phyloP scores from a whole-genome alignment of 2,797 vertebrate species.

The Acridotheres tristis region DNA sequence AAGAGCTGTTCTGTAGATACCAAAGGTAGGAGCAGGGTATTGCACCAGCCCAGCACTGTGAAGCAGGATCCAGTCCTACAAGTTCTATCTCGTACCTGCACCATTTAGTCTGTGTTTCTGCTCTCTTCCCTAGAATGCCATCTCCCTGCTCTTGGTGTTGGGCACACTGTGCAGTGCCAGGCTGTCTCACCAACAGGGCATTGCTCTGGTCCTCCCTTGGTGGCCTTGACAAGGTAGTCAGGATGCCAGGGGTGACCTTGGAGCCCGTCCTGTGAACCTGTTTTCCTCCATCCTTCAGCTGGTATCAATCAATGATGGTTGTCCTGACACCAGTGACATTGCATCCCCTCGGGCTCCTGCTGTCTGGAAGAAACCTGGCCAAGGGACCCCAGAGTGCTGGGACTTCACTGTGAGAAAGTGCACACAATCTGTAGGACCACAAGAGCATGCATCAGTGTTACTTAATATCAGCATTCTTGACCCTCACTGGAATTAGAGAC shows the following conservation, averaged over 20 bases:
- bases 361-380: not conserved
- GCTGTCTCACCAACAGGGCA: not conserved
- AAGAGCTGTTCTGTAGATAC: not conserved
- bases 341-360: not conserved
- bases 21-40: not conserved
- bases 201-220: fast-evolving
- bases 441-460: not conserved
- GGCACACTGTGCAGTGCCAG: not conserved
- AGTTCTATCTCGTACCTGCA: fast-evolving
- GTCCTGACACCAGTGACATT: not conserved
- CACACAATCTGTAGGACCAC: not conserved
- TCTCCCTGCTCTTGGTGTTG: fast-evolving
- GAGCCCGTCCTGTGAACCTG: not conserved
- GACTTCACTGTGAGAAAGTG: not conserved
- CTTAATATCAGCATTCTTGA: not conserved
- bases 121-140: not conserved
- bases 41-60: not conserved
- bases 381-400: not conserved
- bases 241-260: not conserved
- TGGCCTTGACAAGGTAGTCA: not conserved
- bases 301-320: not conserved
- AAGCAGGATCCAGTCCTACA: not conserved
- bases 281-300: not conserved
- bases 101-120: not conserved
- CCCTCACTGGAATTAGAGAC: not conserved